Conservation (phyloP, 2,797 vertebrate species). For the Sorex maritimensis region DNA sequence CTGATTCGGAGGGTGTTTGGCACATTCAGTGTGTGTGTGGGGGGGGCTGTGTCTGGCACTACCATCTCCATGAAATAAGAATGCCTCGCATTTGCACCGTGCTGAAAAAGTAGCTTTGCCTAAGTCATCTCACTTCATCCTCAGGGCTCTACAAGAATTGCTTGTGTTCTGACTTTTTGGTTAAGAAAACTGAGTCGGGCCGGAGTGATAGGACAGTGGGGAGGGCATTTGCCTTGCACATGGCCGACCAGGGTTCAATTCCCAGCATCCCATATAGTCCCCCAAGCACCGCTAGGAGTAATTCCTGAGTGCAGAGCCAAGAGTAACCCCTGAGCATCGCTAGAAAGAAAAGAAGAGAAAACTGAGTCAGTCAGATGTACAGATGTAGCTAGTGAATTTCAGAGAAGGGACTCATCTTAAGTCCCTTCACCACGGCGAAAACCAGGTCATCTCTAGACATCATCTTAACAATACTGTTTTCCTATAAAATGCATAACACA, state of each 20-base stretch:
- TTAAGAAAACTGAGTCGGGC: conserved; percentile 40
- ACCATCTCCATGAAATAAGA: conserved; percentile 44
- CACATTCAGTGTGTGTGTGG: background rate
- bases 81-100: background rate
- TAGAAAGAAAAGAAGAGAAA: conserved; percentile 3
- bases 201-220: too few relatives aligned
- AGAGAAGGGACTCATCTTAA: background rate
- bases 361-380: background rate
- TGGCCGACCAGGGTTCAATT: too few relatives aligned
- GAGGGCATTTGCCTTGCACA: too few relatives aligned
- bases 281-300: too few relatives aligned
- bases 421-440: background rate
- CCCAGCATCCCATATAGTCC: too few relatives aligned
- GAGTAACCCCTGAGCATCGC: too few relatives aligned
- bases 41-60: background rate
- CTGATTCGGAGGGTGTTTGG: conserved; percentile 18
- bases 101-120: background rate
- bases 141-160: background rate
- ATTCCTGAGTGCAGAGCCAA: too few relatives aligned
- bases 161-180: conserved; percentile 52
- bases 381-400: background rate
- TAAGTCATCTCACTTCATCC: background rate
- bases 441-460: conserved; percentile 42
- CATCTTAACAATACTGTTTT: conserved; percentile 16
- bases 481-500: background rate